Evolutionary conservation across 1,140 invertebrate species (phyloP), one percentile per base, ranked within the genome.

Genomic region (Formica exsecta): DNA sequence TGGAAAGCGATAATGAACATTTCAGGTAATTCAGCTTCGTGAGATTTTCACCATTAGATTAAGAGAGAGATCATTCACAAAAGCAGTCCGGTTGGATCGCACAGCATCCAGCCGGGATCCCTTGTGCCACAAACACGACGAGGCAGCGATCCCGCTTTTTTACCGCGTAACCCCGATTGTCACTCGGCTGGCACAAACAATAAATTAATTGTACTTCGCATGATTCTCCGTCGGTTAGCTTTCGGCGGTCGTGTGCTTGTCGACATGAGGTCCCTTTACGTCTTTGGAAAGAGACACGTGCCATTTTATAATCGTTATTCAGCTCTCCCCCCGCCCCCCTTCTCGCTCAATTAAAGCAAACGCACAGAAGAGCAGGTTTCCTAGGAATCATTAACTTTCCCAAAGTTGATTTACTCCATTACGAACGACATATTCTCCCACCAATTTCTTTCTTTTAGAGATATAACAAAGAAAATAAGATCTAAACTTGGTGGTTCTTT

Each of bases 221-320:
- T 89, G 86, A 90, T 90, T 92, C 90, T 80, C 19, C 44, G 32
- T 76, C 75, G 87, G 81, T 89, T 92, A 92, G 92, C 91, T 92
- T 91, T 91, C 87, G 84, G 91, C 79, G 68, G 93, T 89, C 93
- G 92, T 91, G 93, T 93, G 93, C 91, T 88, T 85, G 77, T 44
- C 91, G 75, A 91, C 92, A 93, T 93, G 93, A 92, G 91, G 93
- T 89, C 92, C 73, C 68, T 92, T 86, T 22, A 41, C 36, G n/a
- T 68, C 65, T 68, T 22, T 86, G 16, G 48, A 59, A 88, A 88
- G 54, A 62, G 92, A 44, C 93, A 93, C 93, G 93, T 94, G 93
- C 86, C 93, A 90, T 87, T 92, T 92, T 93, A 93, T 92, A 91
- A 92, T 92, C 91, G 89, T 75, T 87, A 87, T 89, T 85, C 59